Base-by-base conservation (phyloP, 35 echinoderm and acorn worm species). In the Holothuria glaberrima region DNA sequence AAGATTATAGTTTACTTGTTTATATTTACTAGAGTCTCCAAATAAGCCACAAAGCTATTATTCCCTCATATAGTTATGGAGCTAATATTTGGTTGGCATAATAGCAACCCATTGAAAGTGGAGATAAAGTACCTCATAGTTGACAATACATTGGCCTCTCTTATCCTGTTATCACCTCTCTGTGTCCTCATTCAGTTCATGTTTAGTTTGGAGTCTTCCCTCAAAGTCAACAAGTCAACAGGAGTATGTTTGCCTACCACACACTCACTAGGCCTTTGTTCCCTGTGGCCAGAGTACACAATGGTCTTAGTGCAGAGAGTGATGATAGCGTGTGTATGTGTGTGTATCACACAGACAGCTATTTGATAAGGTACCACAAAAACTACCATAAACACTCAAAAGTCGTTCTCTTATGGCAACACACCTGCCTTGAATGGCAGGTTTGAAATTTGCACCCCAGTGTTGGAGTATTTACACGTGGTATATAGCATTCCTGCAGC, bases 281-380 rank as follows among this genome's bases (percentile, higher is more conserved):
- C 80, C 80, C 80, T 84, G 58, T 84, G 80, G 80, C 80, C 80
- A 61, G 54, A 61, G 57, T 84, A 84, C 80, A 84, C 80, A 84
- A 84, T 84, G 80, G 80, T 29, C 59, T 82, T 78, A 78, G 44
- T 36, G 44, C 74, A 19, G 74, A 48, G 29, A 48, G 35, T n/a
- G 17, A 28, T 78, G 21, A 78, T 78, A 78, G 27, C 44, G 44
- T 32, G 71, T 75, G 14, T 78, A 9, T 78, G 31, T 78, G 22
- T 50, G 38, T 78, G 74, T 48, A n/a, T 45, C 5, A n/a, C 36
- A 78, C 38, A 56, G 22, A 45, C 28, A 33, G 32, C 32, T 74
- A 74, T 38, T 38, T 48, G 38, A 50, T 78, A 78, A 48, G 36
- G 74, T 54, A 78, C 41, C 44, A 78, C 20, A 78, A 78, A 48